Evolutionary conservation across 2,797 vertebrate genomes (phyloP).

Genomic region (Gallinago nigripennis): DNA sequence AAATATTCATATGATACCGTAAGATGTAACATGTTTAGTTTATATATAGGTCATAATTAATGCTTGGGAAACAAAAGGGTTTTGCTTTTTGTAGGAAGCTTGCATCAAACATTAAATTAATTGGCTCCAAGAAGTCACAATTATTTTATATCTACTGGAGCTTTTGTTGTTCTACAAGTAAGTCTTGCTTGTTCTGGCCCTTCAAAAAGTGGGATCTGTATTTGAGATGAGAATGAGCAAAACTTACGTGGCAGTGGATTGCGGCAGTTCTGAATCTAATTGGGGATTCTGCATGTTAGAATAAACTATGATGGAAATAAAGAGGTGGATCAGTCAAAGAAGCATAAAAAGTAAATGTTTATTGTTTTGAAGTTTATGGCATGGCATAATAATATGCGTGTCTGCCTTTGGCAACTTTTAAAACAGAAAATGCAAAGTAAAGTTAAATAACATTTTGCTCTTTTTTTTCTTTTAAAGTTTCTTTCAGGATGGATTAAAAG

Average conservation of each 20-base stretch:
- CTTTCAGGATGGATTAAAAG: conserved; percentile 98
- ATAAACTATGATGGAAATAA: not conserved
- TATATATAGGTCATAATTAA: not conserved
- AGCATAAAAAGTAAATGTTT: not conserved
- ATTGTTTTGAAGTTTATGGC: not conserved
- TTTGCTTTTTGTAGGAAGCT: not conserved
- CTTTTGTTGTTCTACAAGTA: not conserved
- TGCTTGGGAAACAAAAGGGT: not conserved
- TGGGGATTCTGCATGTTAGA: not conserved
- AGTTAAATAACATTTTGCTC: not conserved
- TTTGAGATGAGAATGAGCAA: not conserved
- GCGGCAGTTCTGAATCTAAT: not conserved
- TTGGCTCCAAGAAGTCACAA: not conserved
- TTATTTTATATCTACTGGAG: not conserved
- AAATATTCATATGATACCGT: not conserved
- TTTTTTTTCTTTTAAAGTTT: conserved; percentile 81
- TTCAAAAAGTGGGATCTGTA: not conserved
- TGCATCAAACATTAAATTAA: not conserved
- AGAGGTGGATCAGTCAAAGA: not conserved
- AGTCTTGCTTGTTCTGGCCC: not conserved
- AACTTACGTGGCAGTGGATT: not conserved
- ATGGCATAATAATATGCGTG: not conserved
- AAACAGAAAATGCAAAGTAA: not conserved
- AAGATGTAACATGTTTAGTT: not conserved
- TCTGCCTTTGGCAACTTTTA: not conserved